A percentile compares a stretch with the other conserved stretches of the same genome.
Evolutionary conservation across 2,888 invertebrate species (phyloP).

Genomic region (Caenorhabditis virilis): DNA sequence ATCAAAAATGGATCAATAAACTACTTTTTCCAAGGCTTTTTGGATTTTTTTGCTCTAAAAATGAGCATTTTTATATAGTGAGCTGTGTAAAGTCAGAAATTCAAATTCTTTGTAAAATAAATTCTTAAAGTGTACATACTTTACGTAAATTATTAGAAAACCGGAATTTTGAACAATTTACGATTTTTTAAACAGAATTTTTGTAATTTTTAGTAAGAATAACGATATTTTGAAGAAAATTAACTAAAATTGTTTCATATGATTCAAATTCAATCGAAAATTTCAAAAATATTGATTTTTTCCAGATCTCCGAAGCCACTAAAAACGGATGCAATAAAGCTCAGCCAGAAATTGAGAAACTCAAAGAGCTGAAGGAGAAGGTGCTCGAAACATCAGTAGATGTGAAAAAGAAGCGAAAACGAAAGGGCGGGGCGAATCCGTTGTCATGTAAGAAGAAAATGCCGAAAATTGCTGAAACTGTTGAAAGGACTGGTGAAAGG

Average conservation of each 20-base stretch:
- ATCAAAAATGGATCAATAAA: too few relatives aligned
- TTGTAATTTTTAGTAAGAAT: too few relatives aligned
- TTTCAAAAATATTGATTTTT: not conserved
- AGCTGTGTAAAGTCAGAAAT: too few relatives aligned
- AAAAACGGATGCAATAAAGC: constrained; percentile 14
- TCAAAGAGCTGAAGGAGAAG: constrained; percentile 32
- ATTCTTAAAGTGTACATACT: too few relatives aligned
- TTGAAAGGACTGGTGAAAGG: constrained; percentile 23
- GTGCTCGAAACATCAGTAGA: constrained; percentile 4
- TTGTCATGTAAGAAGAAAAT: constrained; percentile 65
- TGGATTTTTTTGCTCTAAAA: too few relatives aligned
- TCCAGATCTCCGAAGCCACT: constrained; percentile 35
- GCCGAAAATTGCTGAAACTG: constrained; percentile 25
- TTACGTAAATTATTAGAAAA: too few relatives aligned
- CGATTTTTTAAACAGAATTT: too few relatives aligned
- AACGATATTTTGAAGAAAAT: too few relatives aligned
- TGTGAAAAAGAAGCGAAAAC: constrained; percentile 59
- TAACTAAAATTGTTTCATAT: not conserved
- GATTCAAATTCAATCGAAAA: not conserved
- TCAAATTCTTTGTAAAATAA: too few relatives aligned
- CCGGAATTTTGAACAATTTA: too few relatives aligned
- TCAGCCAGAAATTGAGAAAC: constrained; percentile 35
- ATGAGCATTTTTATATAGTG: too few relatives aligned
- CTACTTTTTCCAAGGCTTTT: too few relatives aligned
- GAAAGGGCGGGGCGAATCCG: constrained; percentile 64